Evolutionary conservation across 2,113 vertebrate species (phyloP), one percentile per base, ranked within the genome.

Genomic region (Coreoperca whiteheadi): DNA sequence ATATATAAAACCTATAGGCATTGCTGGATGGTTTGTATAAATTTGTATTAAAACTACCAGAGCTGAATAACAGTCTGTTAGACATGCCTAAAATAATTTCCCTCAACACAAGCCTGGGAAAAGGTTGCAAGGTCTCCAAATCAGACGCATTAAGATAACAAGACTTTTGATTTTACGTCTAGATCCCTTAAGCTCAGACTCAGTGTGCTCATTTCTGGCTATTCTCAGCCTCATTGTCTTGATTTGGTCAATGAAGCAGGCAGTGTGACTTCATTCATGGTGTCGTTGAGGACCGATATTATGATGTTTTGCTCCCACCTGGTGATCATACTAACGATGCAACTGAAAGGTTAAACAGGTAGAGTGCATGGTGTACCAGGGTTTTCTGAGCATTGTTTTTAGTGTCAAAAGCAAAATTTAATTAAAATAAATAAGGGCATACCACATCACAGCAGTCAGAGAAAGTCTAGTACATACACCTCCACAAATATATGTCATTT

Each of bases 231-330:
- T 74, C 11, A 39, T 66, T 68, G 39, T 64, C 34, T 53, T 61
- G 9, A 9, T 56, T 46, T 28, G 39, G 43, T 79, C 11, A 20
- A 12, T 37, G 37, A 25, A 63, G 2, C 60, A 73, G 30, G 28
- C 57, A 30, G n/a, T 18, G 39, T 39, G 59, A 66, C 20, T 48
- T 37, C 6, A 53, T 16, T 48, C 16, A 37, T n/a, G 37, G 6
- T 14, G 37, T 9, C 20, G 5, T 51, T 8, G 28, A 64, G 14
- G 9, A 66, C 12, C 9, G 32, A 8, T 41, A 16, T 18, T 20
- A 12, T 30, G 16, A 79, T 70, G n/a, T 53, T 74, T 73, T 86
- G 79, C 87, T 88, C 89, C 91, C 87, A 88, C 63, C 93, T 93
- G 63, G 72, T 81, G 84, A 12, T 50, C 21, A 37, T n/a, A 16